A percentile compares a stretch with the other conserved stretches of the same genome.
Conservation (phyloP, 2,888 invertebrate genomes). For the Aspidiotus rigidus region DNA sequence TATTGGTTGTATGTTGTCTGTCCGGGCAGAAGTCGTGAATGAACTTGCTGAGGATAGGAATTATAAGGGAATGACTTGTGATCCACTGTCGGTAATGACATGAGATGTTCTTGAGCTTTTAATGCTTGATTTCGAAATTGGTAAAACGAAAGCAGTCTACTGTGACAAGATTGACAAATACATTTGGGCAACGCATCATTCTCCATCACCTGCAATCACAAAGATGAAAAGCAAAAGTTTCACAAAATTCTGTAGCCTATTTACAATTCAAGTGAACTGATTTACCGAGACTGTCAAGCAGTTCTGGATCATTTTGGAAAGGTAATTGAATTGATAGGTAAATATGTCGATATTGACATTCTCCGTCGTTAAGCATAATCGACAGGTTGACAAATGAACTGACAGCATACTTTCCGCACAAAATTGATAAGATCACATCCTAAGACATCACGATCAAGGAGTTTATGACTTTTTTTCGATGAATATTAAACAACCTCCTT, state of each 20-base stretch:
- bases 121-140: conserved; percentile 30
- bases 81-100: conserved; percentile 16
- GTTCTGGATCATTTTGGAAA: conserved; percentile 22
- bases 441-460: too few species aligned
- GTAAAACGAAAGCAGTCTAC: conserved; percentile 26
- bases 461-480: too few species aligned
- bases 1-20: too few species aligned
- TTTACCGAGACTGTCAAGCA: conserved; percentile 26
- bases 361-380: conserved; percentile 26
- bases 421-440: too few species aligned
- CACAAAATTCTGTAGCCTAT: not conserved
- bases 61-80: not conserved
- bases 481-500: too few species aligned
- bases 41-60: too few species aligned
- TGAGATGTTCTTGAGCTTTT: conserved; percentile 17
- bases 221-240: not conserved
- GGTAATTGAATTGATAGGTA: conserved; percentile 17
- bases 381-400: conserved; percentile 7
- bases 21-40: too few species aligned
- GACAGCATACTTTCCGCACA: too few species aligned
- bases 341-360: conserved; percentile 26
- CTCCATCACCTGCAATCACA: conserved; percentile 11
- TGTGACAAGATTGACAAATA: conserved; percentile 23
- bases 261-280: not conserved
- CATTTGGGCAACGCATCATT: conserved; percentile 30